These are phyloP conservation scores for Coturnix japonica DNA, from an alignment of 2,113 vertebrate genomes.

Conservation along the genomic window DNA sequence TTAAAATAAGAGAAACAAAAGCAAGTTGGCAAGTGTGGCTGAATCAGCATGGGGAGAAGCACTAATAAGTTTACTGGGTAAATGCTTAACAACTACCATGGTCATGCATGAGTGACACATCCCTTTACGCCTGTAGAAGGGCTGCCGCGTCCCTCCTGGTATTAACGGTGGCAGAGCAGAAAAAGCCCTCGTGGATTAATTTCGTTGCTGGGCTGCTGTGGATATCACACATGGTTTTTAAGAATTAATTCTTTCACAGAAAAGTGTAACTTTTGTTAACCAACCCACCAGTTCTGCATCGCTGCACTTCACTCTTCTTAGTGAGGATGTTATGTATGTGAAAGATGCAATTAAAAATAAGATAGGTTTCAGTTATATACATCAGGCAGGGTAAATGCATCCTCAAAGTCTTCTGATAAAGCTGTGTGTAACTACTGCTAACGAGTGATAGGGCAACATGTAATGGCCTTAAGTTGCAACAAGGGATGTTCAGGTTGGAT, in stretches of 20 bases:
- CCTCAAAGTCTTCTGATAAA: neutral
- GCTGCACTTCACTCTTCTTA: neutral
- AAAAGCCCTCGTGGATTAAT: neutral
- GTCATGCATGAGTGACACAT: neutral
- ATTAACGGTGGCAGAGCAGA: neutral
- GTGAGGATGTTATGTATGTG: neutral
- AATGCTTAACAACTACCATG: constrained; percentile 1
- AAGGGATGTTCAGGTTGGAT: too few relatives aligned
- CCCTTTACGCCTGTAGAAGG: neutral
- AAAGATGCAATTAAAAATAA: neutral
- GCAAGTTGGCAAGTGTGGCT: neutral
- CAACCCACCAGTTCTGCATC: neutral
- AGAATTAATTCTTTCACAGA: neutral
- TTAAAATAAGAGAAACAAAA: constrained; percentile 33
- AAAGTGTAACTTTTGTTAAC: neutral
- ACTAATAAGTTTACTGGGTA: neutral
- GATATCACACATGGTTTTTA: neutral
- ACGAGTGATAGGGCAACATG: too few relatives aligned
- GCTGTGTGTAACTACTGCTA: neutral
- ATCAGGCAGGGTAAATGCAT: neutral
- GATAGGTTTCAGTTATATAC: neutral
- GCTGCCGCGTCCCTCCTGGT: neutral
- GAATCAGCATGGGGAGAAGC: neutral
- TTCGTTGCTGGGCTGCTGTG: neutral
- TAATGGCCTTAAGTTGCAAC: too few relatives aligned